phyloP scores from a whole-genome alignment of 2,888 invertebrate species.

The Lasioglossum leucozonium region DNA sequence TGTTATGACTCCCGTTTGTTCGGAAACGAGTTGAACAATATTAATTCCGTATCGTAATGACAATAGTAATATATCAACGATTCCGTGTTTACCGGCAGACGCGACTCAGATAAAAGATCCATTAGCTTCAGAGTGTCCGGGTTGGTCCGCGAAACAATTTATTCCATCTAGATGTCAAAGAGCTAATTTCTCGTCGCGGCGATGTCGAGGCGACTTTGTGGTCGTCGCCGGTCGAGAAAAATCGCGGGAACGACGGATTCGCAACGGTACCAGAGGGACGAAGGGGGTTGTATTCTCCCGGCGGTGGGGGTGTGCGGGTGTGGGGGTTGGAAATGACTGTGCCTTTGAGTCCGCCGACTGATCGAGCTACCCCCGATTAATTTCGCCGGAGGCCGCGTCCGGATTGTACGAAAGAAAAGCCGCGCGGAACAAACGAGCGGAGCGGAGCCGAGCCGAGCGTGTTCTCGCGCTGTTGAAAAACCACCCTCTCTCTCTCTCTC shows the following conservation, averaged over 20 bases:
- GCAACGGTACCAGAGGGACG: background rate
- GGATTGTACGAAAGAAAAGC: slow-evolving; percentile 54
- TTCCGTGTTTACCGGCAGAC: background rate
- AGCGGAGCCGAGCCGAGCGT: slow-evolving; percentile 3
- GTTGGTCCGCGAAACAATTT: slow-evolving; percentile 32
- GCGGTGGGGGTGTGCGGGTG: no score
- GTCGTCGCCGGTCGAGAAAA: slow-evolving; percentile 14
- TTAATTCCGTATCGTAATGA: background rate
- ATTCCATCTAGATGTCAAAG: slow-evolving; percentile 52
- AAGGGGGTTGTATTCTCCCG: slow-evolving; percentile 26
- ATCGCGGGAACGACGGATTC: slow-evolving; percentile 18
- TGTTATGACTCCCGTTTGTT: background rate
- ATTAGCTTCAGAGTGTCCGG: background rate
- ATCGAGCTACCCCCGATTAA: slow-evolving; percentile 63
- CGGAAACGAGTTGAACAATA: background rate
- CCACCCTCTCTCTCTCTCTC: no score
- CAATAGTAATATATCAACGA: background rate
- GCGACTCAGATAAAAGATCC: background rate
- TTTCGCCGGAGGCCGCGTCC: slow-evolving; percentile 57
- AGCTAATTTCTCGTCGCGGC: slow-evolving; percentile 36
- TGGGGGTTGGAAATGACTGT: slow-evolving; percentile 54
- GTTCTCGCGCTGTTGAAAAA: slow-evolving; percentile 30
- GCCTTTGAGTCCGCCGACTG: slow-evolving; percentile 51
- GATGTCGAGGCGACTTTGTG: slow-evolving; percentile 10
- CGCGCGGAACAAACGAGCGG: slow-evolving; percentile 50